Evolutionary conservation across 2,113 vertebrate species (phyloP).

Genomic region (Dipodomys spectabilis): DNA sequence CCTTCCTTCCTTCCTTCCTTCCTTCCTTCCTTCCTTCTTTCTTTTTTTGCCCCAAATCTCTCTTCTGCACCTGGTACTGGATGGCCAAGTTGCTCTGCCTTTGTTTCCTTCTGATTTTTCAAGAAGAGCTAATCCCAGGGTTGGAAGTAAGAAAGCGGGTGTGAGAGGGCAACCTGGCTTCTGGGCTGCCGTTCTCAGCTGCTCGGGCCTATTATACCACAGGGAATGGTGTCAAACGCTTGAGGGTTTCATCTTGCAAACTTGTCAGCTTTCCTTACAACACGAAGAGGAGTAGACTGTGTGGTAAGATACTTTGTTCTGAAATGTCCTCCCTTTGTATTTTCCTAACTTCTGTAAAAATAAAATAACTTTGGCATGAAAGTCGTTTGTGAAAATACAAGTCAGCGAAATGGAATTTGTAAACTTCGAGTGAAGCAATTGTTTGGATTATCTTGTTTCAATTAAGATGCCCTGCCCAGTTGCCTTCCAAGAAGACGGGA

Average conservation of each 20-base stretch:
- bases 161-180: neutral
- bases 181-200: neutral
- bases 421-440: slow-evolving; percentile 26
- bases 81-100: neutral
- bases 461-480: neutral
- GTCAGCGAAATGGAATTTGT: slow-evolving; percentile 61
- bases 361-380: slow-evolving; percentile 50
- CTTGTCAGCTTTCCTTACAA: neutral
- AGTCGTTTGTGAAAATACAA: slow-evolving; percentile 57
- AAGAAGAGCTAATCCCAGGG: neutral
- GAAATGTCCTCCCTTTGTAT: slow-evolving; percentile 23
- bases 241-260: neutral
- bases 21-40: neutral
- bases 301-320: slow-evolving; percentile 12
- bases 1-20: no score
- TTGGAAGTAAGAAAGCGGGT: neutral
- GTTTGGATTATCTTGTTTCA: slow-evolving; percentile 58
- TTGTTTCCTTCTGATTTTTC: neutral
- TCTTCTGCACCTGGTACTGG: neutral
- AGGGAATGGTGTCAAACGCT: neutral
- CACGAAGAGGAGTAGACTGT: neutral
- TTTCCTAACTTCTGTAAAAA: slow-evolving; percentile 59
- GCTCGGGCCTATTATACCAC: neutral
- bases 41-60: neutral
- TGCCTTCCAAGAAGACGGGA: neutral